Conservation (phyloP, 2,113 vertebrate genomes). For the Clarias gariepinus region DNA sequence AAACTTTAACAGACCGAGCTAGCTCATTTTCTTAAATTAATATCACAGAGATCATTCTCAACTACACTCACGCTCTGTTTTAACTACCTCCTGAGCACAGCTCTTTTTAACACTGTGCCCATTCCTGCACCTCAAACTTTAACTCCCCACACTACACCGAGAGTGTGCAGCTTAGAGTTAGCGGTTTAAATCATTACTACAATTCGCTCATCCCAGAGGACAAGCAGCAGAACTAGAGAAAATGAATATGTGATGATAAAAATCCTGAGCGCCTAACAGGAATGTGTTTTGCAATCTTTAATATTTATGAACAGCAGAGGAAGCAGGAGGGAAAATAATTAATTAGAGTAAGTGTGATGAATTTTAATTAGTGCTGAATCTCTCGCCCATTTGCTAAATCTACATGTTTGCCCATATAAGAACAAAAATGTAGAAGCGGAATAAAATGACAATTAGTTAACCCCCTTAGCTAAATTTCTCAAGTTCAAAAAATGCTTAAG, state of each 20-base stretch:
- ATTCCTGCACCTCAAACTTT: neutral
- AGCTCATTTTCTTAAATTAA: constrained; percentile 46
- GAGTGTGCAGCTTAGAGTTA: neutral
- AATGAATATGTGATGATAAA: constrained; percentile 47
- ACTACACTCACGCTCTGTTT: neutral
- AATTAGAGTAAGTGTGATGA: constrained; percentile 57
- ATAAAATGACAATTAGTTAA: constrained; percentile 54
- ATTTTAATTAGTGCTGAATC: constrained; percentile 57
- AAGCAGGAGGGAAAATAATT: constrained; percentile 57
- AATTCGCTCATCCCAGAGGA: neutral
- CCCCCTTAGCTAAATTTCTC: constrained; percentile 19
- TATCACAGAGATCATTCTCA: neutral
- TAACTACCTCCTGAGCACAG: constrained; percentile 24
- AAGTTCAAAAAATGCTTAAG: constrained; percentile 6
- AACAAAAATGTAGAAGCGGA: constrained; percentile 50
- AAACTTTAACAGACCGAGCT: neutral
- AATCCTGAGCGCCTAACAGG: constrained; percentile 42
- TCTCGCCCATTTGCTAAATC: constrained; percentile 27
- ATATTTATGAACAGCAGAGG: constrained; percentile 57
- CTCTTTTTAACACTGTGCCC: constrained; percentile 18
- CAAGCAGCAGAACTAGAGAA: constrained; percentile 20
- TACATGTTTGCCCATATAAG: constrained; percentile 6
- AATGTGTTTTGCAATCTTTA: constrained; percentile 50
- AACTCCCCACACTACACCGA: too few species aligned
- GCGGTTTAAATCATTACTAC: constrained; percentile 2